These are phyloP conservation scores for Bos indicus DNA, from an alignment of 2,113 vertebrate species.

Conservation along the genomic window DNA sequence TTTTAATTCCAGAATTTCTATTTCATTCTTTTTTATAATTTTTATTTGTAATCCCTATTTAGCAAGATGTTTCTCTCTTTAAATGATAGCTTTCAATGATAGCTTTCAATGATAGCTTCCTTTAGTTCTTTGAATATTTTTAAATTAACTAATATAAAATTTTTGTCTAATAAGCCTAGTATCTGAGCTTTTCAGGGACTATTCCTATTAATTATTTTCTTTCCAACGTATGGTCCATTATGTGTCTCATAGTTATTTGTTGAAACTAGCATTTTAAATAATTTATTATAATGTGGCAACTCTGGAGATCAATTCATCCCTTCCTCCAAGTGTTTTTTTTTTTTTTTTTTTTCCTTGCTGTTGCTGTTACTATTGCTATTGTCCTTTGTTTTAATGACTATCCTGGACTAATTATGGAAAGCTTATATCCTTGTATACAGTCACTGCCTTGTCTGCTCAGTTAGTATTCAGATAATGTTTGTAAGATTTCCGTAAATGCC, in stretches of 20 bases:
- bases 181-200: background rate
- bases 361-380: background rate
- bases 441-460: background rate
- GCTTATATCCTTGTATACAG: background rate
- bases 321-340: background rate
- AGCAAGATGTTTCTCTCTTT: background rate
- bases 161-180: background rate
- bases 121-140: background rate
- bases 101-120: background rate
- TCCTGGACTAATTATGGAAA: background rate
- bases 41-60: background rate
- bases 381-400: background rate
- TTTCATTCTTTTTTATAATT: background rate
- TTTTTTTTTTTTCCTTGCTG: background rate
- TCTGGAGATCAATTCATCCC: background rate
- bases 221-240: background rate
- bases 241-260: background rate
- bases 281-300: background rate
- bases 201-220: background rate
- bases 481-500: background rate
- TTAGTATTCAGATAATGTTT: background rate
- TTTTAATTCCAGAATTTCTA: background rate
- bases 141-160: background rate
- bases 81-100: background rate
- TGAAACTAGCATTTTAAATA: background rate